Evolutionary conservation across 2,888 invertebrate species (phyloP).

Genomic region (Myopa testacea): DNA sequence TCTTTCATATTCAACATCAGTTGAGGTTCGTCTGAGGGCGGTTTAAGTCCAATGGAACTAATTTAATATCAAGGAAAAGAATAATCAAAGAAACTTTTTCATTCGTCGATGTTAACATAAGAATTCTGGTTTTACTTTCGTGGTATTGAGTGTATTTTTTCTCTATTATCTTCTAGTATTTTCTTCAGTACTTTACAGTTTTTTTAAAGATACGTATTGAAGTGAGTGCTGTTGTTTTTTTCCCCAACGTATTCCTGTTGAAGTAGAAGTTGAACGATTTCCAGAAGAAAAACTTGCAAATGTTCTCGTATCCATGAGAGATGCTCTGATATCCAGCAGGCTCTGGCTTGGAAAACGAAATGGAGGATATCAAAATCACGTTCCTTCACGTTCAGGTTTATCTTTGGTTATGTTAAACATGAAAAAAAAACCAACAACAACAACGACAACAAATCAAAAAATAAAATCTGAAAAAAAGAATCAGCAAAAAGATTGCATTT

Average conservation of each 20-base stretch:
- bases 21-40: no score
- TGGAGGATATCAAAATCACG: conserved; percentile 47
- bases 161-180: no score
- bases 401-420: neutral
- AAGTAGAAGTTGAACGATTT: neutral
- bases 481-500: neutral
- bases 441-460: neutral
- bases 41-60: no score
- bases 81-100: no score
- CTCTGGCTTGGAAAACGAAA: conserved; percentile 29
- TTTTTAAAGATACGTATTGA: no score
- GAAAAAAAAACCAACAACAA: conserved; percentile 1
- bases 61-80: no score
- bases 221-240: neutral
- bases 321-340: conserved; percentile 9
- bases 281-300: neutral
- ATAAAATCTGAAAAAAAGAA: neutral
- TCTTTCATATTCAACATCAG: no score
- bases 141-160: no score
- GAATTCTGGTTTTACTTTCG: no score
- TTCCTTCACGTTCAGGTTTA: conserved; percentile 31
- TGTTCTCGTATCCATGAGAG: conserved; percentile 20
- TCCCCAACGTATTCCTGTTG: neutral
- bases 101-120: no score
- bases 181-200: no score